Percentiles rank a stretch among this genome's conserved stretches.
These are phyloP conservation scores for Parazoanthus atlanticus DNA, from an alignment of 92 coral and sea anemone species.

Conservation along the genomic window DNA sequence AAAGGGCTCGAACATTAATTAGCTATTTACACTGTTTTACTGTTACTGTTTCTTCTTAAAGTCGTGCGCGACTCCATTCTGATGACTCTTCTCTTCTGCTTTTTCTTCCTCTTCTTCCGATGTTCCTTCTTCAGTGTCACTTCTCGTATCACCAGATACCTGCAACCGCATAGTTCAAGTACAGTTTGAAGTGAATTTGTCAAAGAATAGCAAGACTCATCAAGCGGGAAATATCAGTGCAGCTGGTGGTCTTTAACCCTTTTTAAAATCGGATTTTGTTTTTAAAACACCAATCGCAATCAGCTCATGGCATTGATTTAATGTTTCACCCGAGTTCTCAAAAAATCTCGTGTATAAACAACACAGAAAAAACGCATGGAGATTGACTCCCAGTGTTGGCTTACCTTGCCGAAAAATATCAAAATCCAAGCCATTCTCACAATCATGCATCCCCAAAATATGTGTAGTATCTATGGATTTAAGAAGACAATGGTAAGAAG, in stretches of 20 bases:
- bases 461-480: conserved; percentile 72
- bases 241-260: no score
- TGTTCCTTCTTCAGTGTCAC: conserved; percentile 65
- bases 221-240: no score
- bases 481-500: neutral
- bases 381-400: neutral
- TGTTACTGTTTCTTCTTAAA: conserved; percentile 81
- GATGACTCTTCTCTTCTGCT: conserved; percentile 44
- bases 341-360: neutral
- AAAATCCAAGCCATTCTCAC: conserved; percentile 63
- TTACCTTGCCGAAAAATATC: conserved; percentile 77
- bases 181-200: no score
- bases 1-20: neutral
- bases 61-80: conserved; percentile 62
- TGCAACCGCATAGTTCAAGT: neutral
- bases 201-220: no score
- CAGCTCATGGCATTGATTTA: no score
- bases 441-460: conserved; percentile 88
- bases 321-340: no score
- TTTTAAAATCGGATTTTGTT: no score
- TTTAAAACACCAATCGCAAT: no score
- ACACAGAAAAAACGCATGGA: neutral
- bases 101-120: conserved; percentile 81
- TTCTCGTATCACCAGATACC: conserved; percentile 36
- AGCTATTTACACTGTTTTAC: conserved; percentile 16